phyloP scores from a whole-genome alignment of 2,888 invertebrate genomes.

The Villa cingulata region DNA sequence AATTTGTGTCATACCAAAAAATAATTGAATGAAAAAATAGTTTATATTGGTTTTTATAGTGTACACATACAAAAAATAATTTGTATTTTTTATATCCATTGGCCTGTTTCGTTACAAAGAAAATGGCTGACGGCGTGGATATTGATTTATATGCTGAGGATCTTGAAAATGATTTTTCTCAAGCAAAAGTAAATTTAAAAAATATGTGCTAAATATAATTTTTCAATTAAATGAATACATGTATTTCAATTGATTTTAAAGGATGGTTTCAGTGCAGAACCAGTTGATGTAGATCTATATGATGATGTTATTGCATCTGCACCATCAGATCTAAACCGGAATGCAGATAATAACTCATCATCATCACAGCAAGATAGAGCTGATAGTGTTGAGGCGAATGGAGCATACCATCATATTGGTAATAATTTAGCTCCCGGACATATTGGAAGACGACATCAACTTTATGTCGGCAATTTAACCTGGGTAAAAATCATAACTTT shows the following conservation, averaged over 20 bases:
- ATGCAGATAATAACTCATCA: slow-evolving; percentile 41
- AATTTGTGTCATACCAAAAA: no score
- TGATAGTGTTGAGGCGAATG: slow-evolving; percentile 55
- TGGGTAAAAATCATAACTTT: no score
- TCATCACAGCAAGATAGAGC: slow-evolving; percentile 43
- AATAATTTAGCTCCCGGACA: slow-evolving; percentile 55
- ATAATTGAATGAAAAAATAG: no score
- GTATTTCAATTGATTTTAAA: slow-evolving; percentile 13
- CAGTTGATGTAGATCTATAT: slow-evolving; percentile 87
- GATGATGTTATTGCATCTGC: slow-evolving; percentile 88
- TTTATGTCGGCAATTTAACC: slow-evolving; percentile 96
- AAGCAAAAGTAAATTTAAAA: slow-evolving; percentile 40
- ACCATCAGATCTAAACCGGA: slow-evolving; percentile 53
- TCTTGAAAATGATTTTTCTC: slow-evolving; percentile 86
- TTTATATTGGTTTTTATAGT: no score
- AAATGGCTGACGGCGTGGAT: slow-evolving; percentile 91
- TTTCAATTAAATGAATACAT: background rate
- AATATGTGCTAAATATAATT: background rate
- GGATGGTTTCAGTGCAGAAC: slow-evolving; percentile 42
- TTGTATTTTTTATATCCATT: no score
- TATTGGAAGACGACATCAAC: slow-evolving; percentile 67
- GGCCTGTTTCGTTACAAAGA: slow-evolving; percentile 21
- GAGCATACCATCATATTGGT: slow-evolving; percentile 56
- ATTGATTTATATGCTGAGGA: slow-evolving; percentile 96
- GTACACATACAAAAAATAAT: no score